These are phyloP conservation scores for Phrynocephalus forsythii DNA, from an alignment of 2,797 vertebrate genomes.

Conservation along the genomic window DNA sequence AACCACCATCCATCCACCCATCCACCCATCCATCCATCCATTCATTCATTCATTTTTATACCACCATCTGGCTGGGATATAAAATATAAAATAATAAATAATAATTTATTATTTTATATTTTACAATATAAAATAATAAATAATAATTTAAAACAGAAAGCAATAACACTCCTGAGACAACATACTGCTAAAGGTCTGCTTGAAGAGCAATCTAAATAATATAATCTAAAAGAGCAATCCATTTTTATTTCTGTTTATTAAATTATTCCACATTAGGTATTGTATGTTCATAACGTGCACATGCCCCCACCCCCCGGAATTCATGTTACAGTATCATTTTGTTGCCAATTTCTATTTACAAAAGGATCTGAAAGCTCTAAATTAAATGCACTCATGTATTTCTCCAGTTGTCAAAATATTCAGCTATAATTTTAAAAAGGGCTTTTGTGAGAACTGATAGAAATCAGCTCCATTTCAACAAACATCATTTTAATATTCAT, in stretches of 20 bases:
- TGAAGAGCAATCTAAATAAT: too few species aligned
- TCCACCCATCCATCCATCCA: neutral
- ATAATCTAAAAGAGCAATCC: neutral
- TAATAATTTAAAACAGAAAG: too few species aligned
- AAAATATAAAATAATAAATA: too few species aligned
- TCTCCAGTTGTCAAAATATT: constrained; percentile 35
- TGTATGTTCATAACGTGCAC: constrained; percentile 3
- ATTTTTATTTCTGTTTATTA: constrained; percentile 2
- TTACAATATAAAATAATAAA: too few species aligned
- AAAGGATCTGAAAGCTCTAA: constrained; percentile 19
- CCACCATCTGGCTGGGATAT: too few species aligned
- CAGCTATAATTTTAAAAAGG: constrained; percentile 41
- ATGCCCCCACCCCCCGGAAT: neutral
- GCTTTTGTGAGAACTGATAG: constrained; percentile 1
- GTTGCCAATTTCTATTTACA: neutral
- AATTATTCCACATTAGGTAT: neutral
- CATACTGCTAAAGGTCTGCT: too few species aligned
- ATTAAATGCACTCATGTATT: constrained; percentile 4
- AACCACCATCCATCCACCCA: neutral
- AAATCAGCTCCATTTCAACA: constrained; percentile 28
- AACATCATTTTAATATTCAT: constrained; percentile 32
- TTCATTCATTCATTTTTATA: too few species aligned
- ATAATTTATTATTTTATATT: too few species aligned
- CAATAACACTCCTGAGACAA: too few species aligned
- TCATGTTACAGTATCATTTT: neutral